phyloP scores from a whole-genome alignment of 2,888 invertebrate genomes.

The Tenthredo amoena region DNA sequence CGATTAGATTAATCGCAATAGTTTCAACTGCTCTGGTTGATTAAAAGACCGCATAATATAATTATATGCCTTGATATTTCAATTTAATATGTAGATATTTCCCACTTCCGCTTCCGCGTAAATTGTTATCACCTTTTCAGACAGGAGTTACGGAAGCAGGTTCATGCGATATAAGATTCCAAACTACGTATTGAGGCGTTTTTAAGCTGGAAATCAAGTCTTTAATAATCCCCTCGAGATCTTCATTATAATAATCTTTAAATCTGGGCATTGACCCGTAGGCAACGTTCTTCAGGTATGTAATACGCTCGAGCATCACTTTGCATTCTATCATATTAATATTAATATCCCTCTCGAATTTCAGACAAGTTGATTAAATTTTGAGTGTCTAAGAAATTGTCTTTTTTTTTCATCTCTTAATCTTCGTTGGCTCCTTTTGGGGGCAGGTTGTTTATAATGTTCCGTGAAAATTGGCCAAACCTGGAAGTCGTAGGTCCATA shows the following conservation, averaged over 20 bases:
- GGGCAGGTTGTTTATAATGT: neutral
- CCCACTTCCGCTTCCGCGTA: neutral
- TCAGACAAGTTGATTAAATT: conserved; percentile 22
- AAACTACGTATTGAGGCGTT: neutral
- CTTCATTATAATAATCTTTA: conserved; percentile 22
- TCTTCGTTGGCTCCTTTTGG: conserved; percentile 25
- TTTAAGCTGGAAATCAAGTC: neutral
- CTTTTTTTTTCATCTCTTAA: neutral
- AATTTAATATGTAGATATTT: neutral
- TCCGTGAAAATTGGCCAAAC: conserved; percentile 15
- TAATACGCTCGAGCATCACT: neutral
- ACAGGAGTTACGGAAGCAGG: neutral
- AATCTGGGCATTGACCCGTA: conserved; percentile 40
- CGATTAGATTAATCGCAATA: neutral
- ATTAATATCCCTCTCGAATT: conserved; percentile 25
- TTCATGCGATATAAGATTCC: neutral
- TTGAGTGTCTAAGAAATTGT: neutral
- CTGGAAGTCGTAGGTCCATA: conserved; percentile 31
- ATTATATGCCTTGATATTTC: neutral
- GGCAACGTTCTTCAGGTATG: neutral
- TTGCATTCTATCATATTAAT: neutral
- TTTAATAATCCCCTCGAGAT: conserved; percentile 10
- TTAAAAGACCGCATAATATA: neutral
- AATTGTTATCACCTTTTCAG: neutral
- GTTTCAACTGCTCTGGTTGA: neutral